Conservation (phyloP, 2,888 invertebrate genomes). For the Nowickia ferox region DNA sequence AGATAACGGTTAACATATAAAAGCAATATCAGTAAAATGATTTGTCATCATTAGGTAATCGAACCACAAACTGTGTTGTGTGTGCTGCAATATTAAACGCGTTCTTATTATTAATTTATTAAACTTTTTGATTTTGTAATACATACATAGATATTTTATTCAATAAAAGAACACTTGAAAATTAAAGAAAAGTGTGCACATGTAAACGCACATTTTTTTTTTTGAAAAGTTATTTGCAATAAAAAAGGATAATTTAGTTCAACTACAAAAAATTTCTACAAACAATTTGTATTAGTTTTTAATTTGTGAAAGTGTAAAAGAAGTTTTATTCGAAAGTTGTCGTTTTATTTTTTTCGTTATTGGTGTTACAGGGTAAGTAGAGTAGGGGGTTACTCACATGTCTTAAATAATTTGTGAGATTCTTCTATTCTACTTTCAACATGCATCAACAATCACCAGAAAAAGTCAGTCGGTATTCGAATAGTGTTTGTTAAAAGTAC, state of each 20-base stretch:
- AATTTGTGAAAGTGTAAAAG: conserved; percentile 41
- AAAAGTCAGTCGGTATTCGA: not conserved
- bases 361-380: conserved; percentile 73
- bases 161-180: not conserved
- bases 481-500: not conserved
- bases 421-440: conserved; percentile 74
- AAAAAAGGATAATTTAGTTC: not conserved
- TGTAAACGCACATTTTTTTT: not conserved
- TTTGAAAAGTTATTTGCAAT: not conserved
- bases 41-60: conserved; percentile 73
- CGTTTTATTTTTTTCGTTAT: conserved; percentile 1
- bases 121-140: not conserved
- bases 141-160: not conserved
- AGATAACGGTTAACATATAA: conserved; percentile 73
- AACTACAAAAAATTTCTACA: not conserved
- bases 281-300: not conserved
- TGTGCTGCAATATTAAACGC: conserved; percentile 25
- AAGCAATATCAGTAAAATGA: conserved; percentile 73
- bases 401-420: conserved; percentile 70
- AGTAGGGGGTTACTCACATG: conserved; percentile 73
- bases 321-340: not conserved
- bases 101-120: conserved; percentile 12
- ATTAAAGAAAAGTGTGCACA: too few species aligned
- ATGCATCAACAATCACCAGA: conserved; percentile 62
- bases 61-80: conserved; percentile 60